phyloP scores from a whole-genome alignment of 2,888 invertebrate species.

The Plebejus anna region DNA sequence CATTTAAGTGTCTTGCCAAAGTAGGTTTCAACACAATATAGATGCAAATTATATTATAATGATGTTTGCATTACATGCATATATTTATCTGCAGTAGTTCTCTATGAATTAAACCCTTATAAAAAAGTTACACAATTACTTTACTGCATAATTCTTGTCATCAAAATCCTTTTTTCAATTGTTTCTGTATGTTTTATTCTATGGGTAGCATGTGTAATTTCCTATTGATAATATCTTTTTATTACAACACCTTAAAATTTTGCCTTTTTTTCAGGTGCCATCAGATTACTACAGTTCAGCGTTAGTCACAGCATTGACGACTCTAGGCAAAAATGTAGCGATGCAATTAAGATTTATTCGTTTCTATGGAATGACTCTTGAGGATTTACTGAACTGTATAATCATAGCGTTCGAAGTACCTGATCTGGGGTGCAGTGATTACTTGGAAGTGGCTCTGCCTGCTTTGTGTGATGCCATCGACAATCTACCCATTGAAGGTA shows the following conservation, averaged over 20 bases:
- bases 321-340: conserved; percentile 85
- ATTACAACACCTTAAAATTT: background rate
- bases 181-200: no score
- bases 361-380: conserved; percentile 62
- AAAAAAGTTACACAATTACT: no score
- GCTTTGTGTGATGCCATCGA: conserved; percentile 88
- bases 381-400: conserved; percentile 80
- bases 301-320: conserved; percentile 86
- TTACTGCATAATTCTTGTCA: no score
- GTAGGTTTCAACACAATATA: conserved; percentile 47
- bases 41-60: no score
- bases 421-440: conserved; percentile 86
- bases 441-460: conserved; percentile 89
- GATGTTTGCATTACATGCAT: no score
- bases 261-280: conserved; percentile 58
- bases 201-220: background rate
- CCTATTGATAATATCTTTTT: no score
- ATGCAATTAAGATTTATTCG: conserved; percentile 82
- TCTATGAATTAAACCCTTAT: no score
- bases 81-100: no score
- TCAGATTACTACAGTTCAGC: conserved; percentile 79
- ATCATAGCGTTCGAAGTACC: conserved; percentile 90
- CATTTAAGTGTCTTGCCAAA: conserved; percentile 80
- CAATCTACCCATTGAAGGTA: conserved; percentile 83
- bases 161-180: no score